phyloP scores from a whole-genome alignment of 1,140 invertebrate species.

The Mya arenaria region DNA sequence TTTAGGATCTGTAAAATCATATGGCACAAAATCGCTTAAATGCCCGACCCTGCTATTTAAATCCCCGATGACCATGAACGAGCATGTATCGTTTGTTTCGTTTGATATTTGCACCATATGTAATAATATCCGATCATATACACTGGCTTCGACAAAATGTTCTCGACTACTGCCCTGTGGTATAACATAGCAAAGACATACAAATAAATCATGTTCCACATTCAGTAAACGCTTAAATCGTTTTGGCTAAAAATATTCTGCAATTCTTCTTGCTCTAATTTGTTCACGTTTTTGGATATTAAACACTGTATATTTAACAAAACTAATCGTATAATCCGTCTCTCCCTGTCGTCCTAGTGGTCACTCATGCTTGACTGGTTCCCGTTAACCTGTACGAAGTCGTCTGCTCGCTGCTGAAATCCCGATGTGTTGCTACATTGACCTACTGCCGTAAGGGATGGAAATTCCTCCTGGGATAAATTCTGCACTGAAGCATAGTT shows the following conservation, averaged over 20 bases:
- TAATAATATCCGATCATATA: neutral
- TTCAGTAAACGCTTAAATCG: neutral
- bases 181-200: constrained; percentile 13
- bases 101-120: neutral
- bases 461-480: neutral
- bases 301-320: constrained; percentile 7
- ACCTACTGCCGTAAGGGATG: neutral
- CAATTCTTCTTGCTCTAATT: neutral
- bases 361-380: neutral
- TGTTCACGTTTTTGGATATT: constrained; percentile 1
- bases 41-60: neutral
- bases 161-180: neutral
- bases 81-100: neutral
- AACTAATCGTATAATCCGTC: neutral
- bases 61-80: neutral
- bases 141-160: neutral
- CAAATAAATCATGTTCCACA: neutral
- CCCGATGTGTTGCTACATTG: neutral
- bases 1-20: neutral
- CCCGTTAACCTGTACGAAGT: neutral
- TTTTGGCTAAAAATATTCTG: neutral
- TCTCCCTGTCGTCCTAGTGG: constrained; percentile 10
- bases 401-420: neutral
- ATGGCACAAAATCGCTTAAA: neutral
- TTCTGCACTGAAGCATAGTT: neutral